A percentile compares a stretch with the other conserved stretches of the same genome.
Evolutionary conservation across 2,888 invertebrate genomes (phyloP).

Genomic region (Brachyptera putata): DNA sequence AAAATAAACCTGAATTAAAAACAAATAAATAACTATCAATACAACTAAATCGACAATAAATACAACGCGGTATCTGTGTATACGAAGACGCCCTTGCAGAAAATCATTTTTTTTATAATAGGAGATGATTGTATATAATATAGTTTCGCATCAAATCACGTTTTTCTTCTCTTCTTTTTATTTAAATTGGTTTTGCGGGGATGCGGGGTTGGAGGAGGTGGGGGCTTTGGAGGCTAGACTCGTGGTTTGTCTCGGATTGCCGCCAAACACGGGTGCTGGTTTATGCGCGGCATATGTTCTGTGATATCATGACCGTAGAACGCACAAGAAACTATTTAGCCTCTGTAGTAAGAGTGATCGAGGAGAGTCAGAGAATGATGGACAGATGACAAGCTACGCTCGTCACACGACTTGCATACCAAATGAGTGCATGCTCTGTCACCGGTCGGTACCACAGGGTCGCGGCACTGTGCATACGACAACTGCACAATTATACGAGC

Average conservation of each 20-base stretch:
- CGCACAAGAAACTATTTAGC: slow-evolving; percentile 22
- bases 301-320: neutral
- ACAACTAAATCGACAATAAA: neutral
- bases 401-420: neutral
- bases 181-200: neutral
- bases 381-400: slow-evolving; percentile 12
- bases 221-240: too few relatives aligned
- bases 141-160: neutral
- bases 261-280: neutral
- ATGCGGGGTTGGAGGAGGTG: too few relatives aligned
- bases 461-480: too few relatives aligned
- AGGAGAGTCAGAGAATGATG: slow-evolving; percentile 3
- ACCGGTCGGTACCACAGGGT: neutral
- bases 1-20: slow-evolving; percentile 1
- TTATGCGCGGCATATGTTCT: neutral
- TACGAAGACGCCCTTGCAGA: neutral
- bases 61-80: neutral
- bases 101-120: neutral
- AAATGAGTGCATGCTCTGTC: neutral
- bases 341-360: slow-evolving; percentile 1
- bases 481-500: too few relatives aligned
- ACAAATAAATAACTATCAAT: neutral
- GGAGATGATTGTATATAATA: too few relatives aligned
- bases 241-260: neutral
- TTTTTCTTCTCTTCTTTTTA: neutral